Base-by-base conservation (phyloP, 2,888 invertebrate species). In the Phanerotoma sp. region DNA sequence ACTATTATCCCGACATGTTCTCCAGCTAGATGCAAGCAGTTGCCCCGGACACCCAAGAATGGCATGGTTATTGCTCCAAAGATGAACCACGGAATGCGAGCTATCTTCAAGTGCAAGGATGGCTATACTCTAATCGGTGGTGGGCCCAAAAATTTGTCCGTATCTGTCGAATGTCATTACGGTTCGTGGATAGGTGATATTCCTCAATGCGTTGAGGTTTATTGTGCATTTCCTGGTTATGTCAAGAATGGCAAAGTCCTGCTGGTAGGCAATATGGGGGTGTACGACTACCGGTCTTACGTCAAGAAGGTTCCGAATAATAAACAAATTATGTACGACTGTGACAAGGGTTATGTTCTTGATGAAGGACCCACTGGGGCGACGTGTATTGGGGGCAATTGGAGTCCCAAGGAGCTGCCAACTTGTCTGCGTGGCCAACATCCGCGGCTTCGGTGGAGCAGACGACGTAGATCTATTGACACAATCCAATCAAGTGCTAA, bases 11-110 rank as follows among this genome's bases (percentile, higher is more conserved):
- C 97, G 0, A 84, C 87, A 52, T 91, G 91, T 70, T 85, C 88
- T 57, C 88, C 91, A 61, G 85, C 97, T 69, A 83, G 93, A 86
- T 91, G 96, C 74, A 91, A 91, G 69, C 77, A 77, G 66, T 85
- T 95, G 81, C 96, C 96, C 0, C 86, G 84, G 57, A 82, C 87
- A 4, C 95, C 98, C 0, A 88, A 91, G 50, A 90, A 96, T 69
- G 97, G 98, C 0, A 92, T 96, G 86, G 95, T 97, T 4, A 89
- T 98, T 54, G 98, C 96, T 1, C 95, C 97, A 0, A 96, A 96
- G 73, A 94, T 94, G n/a, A 93, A 94, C 60, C 98, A 99, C 71
- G 95, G 96, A 0, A 94, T 95, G 89, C 88, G 88, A 70, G 98
- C 98, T 0, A 82, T 91, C 22, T 98, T 94, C 76, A 86, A 89